Evolutionary conservation across 2,797 vertebrate genomes (phyloP).

Genomic region (Characodon lateralis): DNA sequence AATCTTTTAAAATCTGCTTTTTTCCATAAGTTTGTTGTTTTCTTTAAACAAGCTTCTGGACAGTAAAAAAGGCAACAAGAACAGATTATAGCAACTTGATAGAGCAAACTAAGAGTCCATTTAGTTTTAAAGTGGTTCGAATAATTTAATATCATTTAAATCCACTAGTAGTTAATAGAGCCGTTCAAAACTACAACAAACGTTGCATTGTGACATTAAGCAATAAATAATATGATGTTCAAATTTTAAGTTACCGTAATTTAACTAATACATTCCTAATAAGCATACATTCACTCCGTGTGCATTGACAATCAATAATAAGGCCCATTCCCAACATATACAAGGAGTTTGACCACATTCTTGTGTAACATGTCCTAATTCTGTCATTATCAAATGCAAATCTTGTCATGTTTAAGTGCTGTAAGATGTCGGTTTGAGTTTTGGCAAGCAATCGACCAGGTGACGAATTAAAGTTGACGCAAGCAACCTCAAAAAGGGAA

Average conservation of each 20-base stretch:
- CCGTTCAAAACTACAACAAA: slow-evolving; percentile 67
- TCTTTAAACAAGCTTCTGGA: slow-evolving; percentile 14
- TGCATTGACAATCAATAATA: slow-evolving; percentile 47
- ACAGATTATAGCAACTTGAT: neutral
- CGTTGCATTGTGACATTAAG: slow-evolving; percentile 61
- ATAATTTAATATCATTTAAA: slow-evolving; percentile 76
- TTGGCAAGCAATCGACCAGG: neutral
- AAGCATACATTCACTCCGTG: slow-evolving; percentile 53
- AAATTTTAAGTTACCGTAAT: slow-evolving; percentile 45
- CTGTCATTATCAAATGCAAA: slow-evolving; percentile 45
- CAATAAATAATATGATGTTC: slow-evolving; percentile 76
- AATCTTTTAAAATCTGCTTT: slow-evolving; percentile 17
- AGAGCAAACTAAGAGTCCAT: neutral
- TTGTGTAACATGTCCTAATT: slow-evolving; percentile 54
- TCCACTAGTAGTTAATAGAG: slow-evolving; percentile 57
- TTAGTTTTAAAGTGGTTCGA: slow-evolving; percentile 42
- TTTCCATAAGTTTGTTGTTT: neutral
- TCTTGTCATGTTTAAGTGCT: slow-evolving; percentile 28
- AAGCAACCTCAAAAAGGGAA: slow-evolving; percentile 9
- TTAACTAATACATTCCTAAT: slow-evolving; percentile 29
- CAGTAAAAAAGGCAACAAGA: neutral
- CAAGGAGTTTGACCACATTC: slow-evolving; percentile 33
- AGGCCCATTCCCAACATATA: slow-evolving; percentile 25
- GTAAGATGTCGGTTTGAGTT: slow-evolving; percentile 14
- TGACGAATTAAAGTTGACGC: slow-evolving; percentile 8